Conservation (phyloP, 2,888 invertebrate species). For the Latrodectus hesperus region DNA sequence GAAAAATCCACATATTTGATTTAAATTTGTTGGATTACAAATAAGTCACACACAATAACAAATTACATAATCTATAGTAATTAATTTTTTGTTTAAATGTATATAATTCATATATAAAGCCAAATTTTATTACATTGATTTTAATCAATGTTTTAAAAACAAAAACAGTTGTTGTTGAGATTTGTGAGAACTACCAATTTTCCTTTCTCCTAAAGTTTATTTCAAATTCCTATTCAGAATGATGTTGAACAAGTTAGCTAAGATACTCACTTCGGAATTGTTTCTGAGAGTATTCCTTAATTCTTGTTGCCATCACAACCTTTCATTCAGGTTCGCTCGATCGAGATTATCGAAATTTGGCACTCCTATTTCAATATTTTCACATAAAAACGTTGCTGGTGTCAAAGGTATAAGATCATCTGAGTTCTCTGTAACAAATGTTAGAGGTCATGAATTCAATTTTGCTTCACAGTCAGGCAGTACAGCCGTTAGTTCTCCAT, state of each 20-base stretch:
- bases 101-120: no score
- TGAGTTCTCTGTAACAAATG: constrained; percentile 72
- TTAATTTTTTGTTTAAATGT: no score
- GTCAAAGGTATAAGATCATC: constrained; percentile 4
- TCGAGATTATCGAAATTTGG: constrained; percentile 10
- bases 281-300: constrained; percentile 6
- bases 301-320: constrained; percentile 8
- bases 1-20: no score
- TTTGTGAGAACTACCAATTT: no score
- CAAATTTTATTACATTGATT: no score
- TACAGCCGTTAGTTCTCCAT: constrained; percentile 68
- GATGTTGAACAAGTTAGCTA: not conserved
- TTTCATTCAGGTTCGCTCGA: not conserved
- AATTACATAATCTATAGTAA: no score
- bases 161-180: no score
- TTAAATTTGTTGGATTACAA: no score
- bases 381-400: constrained; percentile 11
- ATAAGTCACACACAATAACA: no score
- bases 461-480: constrained; percentile 72
- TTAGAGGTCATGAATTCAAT: constrained; percentile 74
- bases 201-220: no score
- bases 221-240: no score
- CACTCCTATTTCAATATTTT: not conserved
- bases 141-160: no score
- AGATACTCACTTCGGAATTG: constrained; percentile 2